Evolutionary conservation across 2,888 invertebrate genomes (phyloP), one percentile per base, ranked within the genome.

Genomic region (Ashinkailepas kermadecensis): DNA sequence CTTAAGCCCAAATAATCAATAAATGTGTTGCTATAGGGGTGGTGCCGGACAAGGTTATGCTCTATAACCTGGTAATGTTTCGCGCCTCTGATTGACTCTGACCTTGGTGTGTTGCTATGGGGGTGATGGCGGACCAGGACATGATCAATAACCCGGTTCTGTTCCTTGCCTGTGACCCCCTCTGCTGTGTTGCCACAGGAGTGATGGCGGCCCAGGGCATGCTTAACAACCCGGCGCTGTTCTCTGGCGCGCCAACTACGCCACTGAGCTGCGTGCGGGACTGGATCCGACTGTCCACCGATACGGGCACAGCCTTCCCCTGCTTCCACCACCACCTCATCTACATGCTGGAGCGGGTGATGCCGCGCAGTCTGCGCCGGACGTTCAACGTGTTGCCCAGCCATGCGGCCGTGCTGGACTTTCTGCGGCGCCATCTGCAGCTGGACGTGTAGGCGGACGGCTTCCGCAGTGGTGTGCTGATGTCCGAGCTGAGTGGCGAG

Each of bases 271-370:
- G 89, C 85, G 85, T 90, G 6, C 84, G 85, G 81, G 88, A 89
- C 82, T 90, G 89, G 89, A 88, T 90, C 83, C 85, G 92, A 79
- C 89, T 90, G 2, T 86, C 89, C 82, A 86, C 89, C 78, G 89
- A 91, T 56, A 88, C 89, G 84, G 91, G 93, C 82, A 91, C 94
- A 82, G 91, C 92, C 81, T 97, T 94, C 87, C 92, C 94, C 85
- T 92, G 92, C 86, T 96, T 98, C 86, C 99, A 99, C 88, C 97
- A 98, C 87, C 99, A 99, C 88, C 90, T 99, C 84, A 95, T 96
- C 81, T 97, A 96, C 87, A 99, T 99, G 99, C 90, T 96, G 86
- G 95, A 96, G 86, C 93, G 93, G 87, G 87, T 93, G 67, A 89
- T 97, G 85, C 90, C 91, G 0, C 93, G 92, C 85, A 88, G 90